phyloP scores from a whole-genome alignment of 2,888 invertebrate species.

The Drosophila testacea region DNA sequence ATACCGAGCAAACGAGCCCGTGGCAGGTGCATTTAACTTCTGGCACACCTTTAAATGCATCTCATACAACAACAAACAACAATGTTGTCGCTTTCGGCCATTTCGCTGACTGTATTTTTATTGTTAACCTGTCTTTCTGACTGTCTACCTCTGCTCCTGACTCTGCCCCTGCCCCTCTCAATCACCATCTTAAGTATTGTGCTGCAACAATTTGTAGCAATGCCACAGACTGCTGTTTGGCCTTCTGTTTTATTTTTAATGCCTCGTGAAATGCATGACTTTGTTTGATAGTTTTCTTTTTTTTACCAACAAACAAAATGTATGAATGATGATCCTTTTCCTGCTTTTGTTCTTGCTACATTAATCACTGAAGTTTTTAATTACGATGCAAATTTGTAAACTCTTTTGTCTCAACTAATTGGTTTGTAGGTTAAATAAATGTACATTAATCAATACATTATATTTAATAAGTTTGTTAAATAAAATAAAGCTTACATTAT shows the following conservation, averaged over 20 bases:
- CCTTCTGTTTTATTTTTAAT: conserved; percentile 27
- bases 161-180: background rate
- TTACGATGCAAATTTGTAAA: too few species aligned
- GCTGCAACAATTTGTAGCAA: conserved; percentile 38
- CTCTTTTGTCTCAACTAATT: too few species aligned
- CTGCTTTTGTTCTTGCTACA: background rate
- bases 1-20: conserved; percentile 35
- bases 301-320: conserved; percentile 20
- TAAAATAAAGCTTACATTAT: too few species aligned
- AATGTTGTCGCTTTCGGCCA: conserved; percentile 61
- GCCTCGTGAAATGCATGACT: conserved; percentile 50
- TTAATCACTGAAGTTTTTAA: conserved; percentile 23
- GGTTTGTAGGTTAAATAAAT: too few species aligned
- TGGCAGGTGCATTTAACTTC: conserved; percentile 81
- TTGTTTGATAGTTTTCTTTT: conserved; percentile 60
- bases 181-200: background rate
- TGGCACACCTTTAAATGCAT: conserved; percentile 68
- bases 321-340: conserved; percentile 5
- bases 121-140: conserved; percentile 48
- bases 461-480: too few species aligned
- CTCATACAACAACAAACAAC: conserved; percentile 37
- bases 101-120: conserved; percentile 62
- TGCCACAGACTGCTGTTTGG: conserved; percentile 11
- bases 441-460: too few species aligned
- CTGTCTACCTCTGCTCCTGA: background rate